Base-by-base conservation (phyloP, 2,888 invertebrate species). In the Lithosia quadra region DNA sequence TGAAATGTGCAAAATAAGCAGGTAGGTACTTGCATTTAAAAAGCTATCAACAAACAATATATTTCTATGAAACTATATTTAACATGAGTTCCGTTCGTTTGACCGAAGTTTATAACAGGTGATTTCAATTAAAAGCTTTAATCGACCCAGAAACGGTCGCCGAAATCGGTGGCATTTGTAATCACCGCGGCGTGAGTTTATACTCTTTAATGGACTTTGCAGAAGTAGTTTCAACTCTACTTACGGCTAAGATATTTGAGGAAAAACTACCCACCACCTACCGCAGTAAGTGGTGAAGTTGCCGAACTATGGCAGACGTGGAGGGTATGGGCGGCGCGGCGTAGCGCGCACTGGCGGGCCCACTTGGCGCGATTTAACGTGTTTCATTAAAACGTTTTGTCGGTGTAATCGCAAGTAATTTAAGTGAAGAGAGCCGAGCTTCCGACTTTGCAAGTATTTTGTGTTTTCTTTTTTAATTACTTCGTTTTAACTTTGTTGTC, bases 381-480 rank as follows among this genome's bases (percentile, higher is more conserved):
- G 93, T 94, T 94, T 92, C 93, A 94, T 94, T 94, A 94, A 87
- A 94, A 92, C 94, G 93, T 92, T 94, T 94, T 93, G 94, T 93
- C 92, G 94, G 94, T 93, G 92, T 95, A 94, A 95, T 94, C 94
- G 93, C 93, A 90, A 95, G 94, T 94, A 93, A 94, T 94, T 94
- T 94, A 94, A 94, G 92, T 93, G 94, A 93, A 94, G 94, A 94
- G 93, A 92, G 92, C 91, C 91, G 90, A 90, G 93, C 93, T 94
- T 94, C 94, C 93, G 93, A 95, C 93, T 94, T 94, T 92, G 92
- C 93, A 93, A 94, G 94, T 93, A 94, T 94, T 94, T 93, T 94
- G 93, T 93, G 93, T 94, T 94, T 94, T 94, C 94, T 94, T 94
- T 94, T 94, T 94, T 95, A 95, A 94, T 94, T 94, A 94, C 94